phyloP scores from a whole-genome alignment of 2,888 invertebrate genomes.

The Biston betularia region DNA sequence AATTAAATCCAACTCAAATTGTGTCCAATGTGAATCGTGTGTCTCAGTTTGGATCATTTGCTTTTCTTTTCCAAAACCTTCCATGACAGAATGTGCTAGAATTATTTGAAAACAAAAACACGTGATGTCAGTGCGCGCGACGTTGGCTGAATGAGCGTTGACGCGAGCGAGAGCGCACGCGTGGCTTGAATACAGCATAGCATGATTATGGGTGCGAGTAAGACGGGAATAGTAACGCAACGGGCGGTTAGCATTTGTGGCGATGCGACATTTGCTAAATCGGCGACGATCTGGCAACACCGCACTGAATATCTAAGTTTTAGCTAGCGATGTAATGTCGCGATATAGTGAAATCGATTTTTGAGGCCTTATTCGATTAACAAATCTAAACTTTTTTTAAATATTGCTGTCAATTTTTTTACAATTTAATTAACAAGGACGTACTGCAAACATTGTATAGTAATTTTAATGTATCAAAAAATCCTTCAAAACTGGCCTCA shows the following conservation, averaged over 20 bases:
- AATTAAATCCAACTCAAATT: slow-evolving; percentile 29
- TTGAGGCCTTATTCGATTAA: too few species aligned
- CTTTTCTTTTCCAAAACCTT: not conserved
- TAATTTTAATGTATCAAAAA: too few species aligned
- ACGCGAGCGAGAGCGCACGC: slow-evolving; percentile 2
- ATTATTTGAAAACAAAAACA: slow-evolving; percentile 4
- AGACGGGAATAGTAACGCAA: not conserved
- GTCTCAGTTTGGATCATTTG: not conserved
- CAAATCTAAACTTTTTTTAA: too few species aligned
- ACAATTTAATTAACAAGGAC: too few species aligned
- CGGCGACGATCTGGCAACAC: not conserved
- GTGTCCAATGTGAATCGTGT: slow-evolving; percentile 6
- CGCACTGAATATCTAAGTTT: not conserved
- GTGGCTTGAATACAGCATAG: not conserved
- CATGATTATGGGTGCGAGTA: not conserved
- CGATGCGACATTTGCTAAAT: not conserved
- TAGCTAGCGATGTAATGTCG: too few species aligned
- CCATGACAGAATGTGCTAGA: slow-evolving; percentile 9
- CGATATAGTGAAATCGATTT: too few species aligned
- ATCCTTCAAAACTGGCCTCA: too few species aligned
- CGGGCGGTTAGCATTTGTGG: too few species aligned
- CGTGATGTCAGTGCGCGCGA: not conserved
- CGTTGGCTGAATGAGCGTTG: not conserved
- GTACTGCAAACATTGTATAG: too few species aligned
- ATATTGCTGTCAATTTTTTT: too few species aligned